Conservation (phyloP, 1,140 invertebrate genomes). For the Mactra quadrangularis region DNA sequence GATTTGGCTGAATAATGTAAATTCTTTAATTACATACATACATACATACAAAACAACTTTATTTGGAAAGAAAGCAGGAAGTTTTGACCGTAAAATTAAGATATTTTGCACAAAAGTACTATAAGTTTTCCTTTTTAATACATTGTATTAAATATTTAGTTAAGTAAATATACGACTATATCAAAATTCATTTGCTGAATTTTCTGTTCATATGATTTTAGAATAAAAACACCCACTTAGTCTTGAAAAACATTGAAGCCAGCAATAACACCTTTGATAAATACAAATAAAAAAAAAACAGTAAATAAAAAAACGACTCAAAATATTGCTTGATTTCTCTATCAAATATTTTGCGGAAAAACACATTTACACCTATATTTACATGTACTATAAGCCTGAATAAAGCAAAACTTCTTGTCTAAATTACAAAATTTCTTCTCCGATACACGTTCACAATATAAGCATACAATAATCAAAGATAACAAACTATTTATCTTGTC, state of each 20-base stretch:
- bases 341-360: constrained; percentile 28
- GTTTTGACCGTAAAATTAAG: constrained; percentile 18
- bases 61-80: constrained; percentile 43
- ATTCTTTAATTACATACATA: constrained; percentile 61
- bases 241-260: constrained; percentile 42
- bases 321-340: constrained; percentile 23
- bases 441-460: too few species aligned
- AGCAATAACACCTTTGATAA: constrained; percentile 40
- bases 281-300: constrained; percentile 41
- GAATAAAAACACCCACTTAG: constrained; percentile 46
- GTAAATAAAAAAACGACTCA: constrained; percentile 17
- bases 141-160: constrained; percentile 50
- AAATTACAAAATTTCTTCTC: too few species aligned
- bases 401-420: too few species aligned
- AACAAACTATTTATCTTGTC: too few species aligned
- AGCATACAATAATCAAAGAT: too few species aligned
- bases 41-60: constrained; percentile 57
- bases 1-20: constrained; percentile 54
- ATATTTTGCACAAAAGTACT: constrained; percentile 14
- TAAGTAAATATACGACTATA: constrained; percentile 45
- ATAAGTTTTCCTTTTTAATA: constrained; percentile 36
- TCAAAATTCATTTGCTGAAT: constrained; percentile 54
- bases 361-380: constrained; percentile 53
- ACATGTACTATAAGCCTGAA: constrained; percentile 47
- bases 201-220: constrained; percentile 48